These are phyloP conservation scores for Camponotus pennsylvanicus DNA, from an alignment of 1,140 invertebrate genomes.

Conservation along the genomic window DNA sequence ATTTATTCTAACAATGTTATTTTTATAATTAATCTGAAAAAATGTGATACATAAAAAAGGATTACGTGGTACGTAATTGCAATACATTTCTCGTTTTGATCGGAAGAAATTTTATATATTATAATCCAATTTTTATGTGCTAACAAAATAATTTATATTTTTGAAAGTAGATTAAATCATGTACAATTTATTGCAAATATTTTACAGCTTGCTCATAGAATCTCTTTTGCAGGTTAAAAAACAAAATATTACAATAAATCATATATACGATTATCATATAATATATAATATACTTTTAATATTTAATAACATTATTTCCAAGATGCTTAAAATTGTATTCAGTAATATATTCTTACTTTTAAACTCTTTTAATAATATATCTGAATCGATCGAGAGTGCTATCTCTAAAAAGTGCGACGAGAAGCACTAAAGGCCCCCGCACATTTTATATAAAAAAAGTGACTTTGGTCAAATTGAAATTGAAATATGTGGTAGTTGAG, in stretches of 20 bases:
- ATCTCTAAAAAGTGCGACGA: not conserved
- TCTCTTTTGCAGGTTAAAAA: not conserved
- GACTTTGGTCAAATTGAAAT: too few species aligned
- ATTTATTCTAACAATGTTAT: not conserved
- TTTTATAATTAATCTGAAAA: not conserved
- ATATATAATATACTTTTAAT: not conserved
- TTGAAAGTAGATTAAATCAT: not conserved
- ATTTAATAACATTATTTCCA: not conserved
- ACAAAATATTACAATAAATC: conserved; percentile 31
- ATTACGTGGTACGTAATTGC: not conserved
- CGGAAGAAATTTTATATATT: not conserved
- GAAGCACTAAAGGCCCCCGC: not conserved
- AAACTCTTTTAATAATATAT: not conserved
- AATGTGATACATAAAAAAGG: not conserved
- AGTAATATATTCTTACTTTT: not conserved
- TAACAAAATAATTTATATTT: not conserved
- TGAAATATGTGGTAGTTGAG: too few species aligned
- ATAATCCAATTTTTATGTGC: not conserved
- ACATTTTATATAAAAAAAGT: too few species aligned
- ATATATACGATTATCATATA: not conserved
- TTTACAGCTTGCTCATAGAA: not conserved
- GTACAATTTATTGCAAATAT: not conserved
- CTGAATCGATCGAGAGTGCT: not conserved
- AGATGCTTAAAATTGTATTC: not conserved
- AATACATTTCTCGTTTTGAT: not conserved